Conservation (phyloP, 2,797 vertebrate species). For the Hylomyscus alleni region DNA sequence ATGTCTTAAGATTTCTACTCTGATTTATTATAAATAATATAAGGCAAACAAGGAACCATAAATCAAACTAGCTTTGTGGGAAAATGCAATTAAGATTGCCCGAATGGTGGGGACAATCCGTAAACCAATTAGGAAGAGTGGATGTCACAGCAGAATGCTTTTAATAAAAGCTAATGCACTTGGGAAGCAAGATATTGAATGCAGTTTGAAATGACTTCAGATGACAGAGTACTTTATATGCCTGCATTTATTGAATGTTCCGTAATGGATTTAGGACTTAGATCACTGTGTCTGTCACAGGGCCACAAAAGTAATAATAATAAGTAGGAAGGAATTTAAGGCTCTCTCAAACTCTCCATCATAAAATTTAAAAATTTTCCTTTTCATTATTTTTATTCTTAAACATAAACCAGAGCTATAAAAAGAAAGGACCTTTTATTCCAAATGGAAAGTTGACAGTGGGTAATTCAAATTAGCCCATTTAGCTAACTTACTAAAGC, state of each 20-base stretch:
- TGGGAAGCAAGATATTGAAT: constrained; percentile 69
- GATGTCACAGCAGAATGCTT: constrained; percentile 79
- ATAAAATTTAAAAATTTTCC: constrained; percentile 39
- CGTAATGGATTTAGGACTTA: constrained; percentile 64
- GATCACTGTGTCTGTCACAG: constrained; percentile 39
- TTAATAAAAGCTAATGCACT: constrained; percentile 83
- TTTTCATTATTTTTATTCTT: constrained; percentile 60
- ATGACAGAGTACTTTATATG: constrained; percentile 65
- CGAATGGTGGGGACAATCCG: constrained; percentile 65
- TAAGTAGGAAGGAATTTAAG: constrained; percentile 52
- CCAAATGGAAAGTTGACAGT: constrained; percentile 8
- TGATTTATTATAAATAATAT: constrained; percentile 75
- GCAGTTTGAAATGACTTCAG: constrained; percentile 60
- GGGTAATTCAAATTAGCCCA: constrained; percentile 6
- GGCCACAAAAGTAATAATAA: constrained; percentile 59
- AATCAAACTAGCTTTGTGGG: constrained; percentile 80
- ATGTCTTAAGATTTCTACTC: constrained; percentile 63
- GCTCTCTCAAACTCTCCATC: constrained; percentile 53
- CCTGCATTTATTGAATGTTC: constrained; percentile 41
- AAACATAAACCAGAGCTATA: neutral
- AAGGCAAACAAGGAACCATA: constrained; percentile 78
- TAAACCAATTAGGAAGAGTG: constrained; percentile 84
- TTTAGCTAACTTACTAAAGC: neutral
- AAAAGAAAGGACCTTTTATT: neutral
- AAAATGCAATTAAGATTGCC: constrained; percentile 80